A percentile compares a stretch with the other conserved stretches of the same genome.
Conservation (phyloP, 1,140 invertebrate species). For the Anastrepha ludens region DNA sequence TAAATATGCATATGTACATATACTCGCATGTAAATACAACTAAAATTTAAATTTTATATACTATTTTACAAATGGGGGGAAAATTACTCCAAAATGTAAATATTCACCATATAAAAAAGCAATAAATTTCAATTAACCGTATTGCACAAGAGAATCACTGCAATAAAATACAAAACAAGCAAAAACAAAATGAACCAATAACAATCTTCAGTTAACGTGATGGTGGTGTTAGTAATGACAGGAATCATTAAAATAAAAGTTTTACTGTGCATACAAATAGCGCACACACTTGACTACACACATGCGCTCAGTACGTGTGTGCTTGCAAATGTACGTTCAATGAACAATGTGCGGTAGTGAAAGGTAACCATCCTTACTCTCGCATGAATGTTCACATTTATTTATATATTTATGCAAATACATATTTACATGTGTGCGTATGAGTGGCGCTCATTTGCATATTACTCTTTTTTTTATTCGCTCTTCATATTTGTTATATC, state of each 20-base stretch:
- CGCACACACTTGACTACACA: not conserved
- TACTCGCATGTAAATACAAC: not conserved
- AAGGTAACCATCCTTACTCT: not conserved
- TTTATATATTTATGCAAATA: not conserved
- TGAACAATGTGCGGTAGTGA: conserved; percentile 1
- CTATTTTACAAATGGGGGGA: not conserved
- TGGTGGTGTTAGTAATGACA: conserved; percentile 31
- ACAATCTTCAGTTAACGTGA: conserved; percentile 2
- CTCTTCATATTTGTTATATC: not conserved
- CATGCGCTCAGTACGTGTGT: no score
- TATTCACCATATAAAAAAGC: not conserved
- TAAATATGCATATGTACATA: no score
- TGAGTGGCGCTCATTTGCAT: conserved; percentile 25
- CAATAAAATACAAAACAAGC: not conserved
- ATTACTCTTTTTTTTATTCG: not conserved
- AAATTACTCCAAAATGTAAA: not conserved
- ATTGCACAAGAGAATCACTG: not conserved
- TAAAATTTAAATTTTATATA: not conserved
- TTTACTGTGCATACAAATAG: conserved; percentile 5
- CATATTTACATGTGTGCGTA: not conserved
- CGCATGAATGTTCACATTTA: not conserved
- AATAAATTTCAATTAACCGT: not conserved
- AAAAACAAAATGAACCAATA: not conserved
- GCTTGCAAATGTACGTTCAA: not conserved
- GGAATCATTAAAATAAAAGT: conserved; percentile 40